A percentile compares a stretch with the other conserved stretches of the same genome.
Evolutionary conservation across 2,888 invertebrate genomes (phyloP).

Genomic region (Eucera pruinosa): DNA sequence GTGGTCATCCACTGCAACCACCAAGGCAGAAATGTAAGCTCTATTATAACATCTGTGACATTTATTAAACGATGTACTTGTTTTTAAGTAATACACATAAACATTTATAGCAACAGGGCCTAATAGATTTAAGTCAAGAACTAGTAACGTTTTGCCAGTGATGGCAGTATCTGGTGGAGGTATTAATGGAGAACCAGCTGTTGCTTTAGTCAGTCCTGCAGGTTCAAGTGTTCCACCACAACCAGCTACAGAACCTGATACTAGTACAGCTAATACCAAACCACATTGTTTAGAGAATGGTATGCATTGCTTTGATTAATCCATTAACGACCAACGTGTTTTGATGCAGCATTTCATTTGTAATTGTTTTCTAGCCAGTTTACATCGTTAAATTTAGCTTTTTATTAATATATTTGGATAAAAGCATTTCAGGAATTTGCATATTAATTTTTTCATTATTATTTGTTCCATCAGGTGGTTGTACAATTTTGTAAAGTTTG

Average conservation of each 20-base stretch:
- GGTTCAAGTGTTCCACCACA: slow-evolving; percentile 82
- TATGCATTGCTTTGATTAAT: slow-evolving; percentile 41
- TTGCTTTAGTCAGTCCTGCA: slow-evolving; percentile 81
- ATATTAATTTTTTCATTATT: too few species aligned
- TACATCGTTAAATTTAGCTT: too few species aligned
- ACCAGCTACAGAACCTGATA: slow-evolving; percentile 83
- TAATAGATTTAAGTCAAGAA: slow-evolving; percentile 84
- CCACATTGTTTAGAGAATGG: slow-evolving; percentile 79
- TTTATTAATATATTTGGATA: too few species aligned
- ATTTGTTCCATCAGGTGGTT: too few species aligned
- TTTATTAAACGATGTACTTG: too few species aligned
- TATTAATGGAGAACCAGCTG: slow-evolving; percentile 79
- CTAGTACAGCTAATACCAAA: slow-evolving; percentile 81
- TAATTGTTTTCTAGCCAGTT: too few species aligned
- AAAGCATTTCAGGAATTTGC: too few species aligned
- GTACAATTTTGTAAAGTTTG: too few species aligned
- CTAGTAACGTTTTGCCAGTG: slow-evolving; percentile 83
- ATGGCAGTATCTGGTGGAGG: slow-evolving; percentile 81
- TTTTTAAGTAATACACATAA: slow-evolving; percentile 14
- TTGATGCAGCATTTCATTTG: too few species aligned
- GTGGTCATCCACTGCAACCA: slow-evolving; percentile 96
- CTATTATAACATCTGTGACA: too few species aligned
- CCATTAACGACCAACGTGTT: too few species aligned
- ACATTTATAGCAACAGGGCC: slow-evolving; percentile 80
- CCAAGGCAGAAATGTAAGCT: slow-evolving; percentile 94